phyloP scores from a whole-genome alignment of 2,888 invertebrate genomes.

The Chirona hameri region DNA sequence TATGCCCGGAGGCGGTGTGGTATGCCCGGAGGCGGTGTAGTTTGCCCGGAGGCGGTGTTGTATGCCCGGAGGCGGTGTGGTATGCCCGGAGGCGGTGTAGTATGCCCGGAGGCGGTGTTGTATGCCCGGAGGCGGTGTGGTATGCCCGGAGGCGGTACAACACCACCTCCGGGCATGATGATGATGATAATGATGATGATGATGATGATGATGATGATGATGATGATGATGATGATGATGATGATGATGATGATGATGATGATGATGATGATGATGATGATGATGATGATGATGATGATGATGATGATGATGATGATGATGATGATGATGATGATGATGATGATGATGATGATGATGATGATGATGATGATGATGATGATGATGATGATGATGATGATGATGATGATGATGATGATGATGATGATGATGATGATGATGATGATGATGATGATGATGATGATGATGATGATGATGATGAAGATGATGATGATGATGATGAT shows the following conservation, averaged over 20 bases:
- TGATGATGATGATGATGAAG: conserved; percentile 11
- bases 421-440: neutral
- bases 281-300: conserved; percentile 22
- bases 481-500: conserved; percentile 22
- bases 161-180: too few species aligned
- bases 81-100: too few species aligned
- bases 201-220: too few species aligned
- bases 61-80: too few species aligned
- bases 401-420: conserved; percentile 22
- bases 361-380: conserved; percentile 6
- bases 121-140: too few species aligned
- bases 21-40: too few species aligned
- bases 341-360: conserved; percentile 22
- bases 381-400: conserved; percentile 6
- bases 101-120: too few species aligned
- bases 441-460: conserved; percentile 22
- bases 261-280: conserved; percentile 22
- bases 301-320: conserved; percentile 22
- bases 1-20: too few species aligned
- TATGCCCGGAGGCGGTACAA: too few species aligned
- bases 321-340: conserved; percentile 22
- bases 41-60: too few species aligned
- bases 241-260: conserved; percentile 22
- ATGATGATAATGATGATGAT: too few species aligned
- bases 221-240: conserved; percentile 5